Evolutionary conservation across 2,113 vertebrate species (phyloP).

Genomic region (Macheiramphus alcinus): DNA sequence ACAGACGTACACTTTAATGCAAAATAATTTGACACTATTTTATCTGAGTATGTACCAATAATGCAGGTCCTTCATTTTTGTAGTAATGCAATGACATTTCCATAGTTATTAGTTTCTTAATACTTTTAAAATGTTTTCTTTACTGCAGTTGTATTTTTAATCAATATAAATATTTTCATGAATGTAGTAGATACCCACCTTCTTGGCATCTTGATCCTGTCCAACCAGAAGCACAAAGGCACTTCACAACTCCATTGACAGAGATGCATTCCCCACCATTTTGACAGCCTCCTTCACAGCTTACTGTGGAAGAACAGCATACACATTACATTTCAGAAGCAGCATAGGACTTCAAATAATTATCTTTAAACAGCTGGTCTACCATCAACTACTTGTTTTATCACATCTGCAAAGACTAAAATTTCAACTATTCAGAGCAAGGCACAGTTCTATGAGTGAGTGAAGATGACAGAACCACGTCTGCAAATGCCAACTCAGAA

Average conservation of each 20-base stretch:
- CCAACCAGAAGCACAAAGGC: constrained; percentile 84
- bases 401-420: not conserved
- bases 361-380: not conserved
- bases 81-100: not conserved
- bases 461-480: not conserved
- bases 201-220: constrained; percentile 84
- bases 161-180: not conserved
- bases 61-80: not conserved
- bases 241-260: constrained; percentile 79
- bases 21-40: not conserved
- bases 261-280: constrained; percentile 84
- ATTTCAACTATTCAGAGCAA: not conserved
- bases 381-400: not conserved
- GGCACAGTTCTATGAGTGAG: not conserved
- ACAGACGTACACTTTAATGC: not conserved
- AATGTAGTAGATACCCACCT: constrained; percentile 62
- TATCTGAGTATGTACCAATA: not conserved
- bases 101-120: not conserved
- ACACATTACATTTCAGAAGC: not conserved
- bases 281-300: constrained; percentile 83
- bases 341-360: not conserved
- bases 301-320: constrained; percentile 66
- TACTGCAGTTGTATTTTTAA: not conserved
- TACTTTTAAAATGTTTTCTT: not conserved
- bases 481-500: not conserved